A percentile compares a stretch with the other conserved stretches of the same genome.
phyloP scores from a whole-genome alignment of 1,140 invertebrate species.

The Hesperophylax magnus region DNA sequence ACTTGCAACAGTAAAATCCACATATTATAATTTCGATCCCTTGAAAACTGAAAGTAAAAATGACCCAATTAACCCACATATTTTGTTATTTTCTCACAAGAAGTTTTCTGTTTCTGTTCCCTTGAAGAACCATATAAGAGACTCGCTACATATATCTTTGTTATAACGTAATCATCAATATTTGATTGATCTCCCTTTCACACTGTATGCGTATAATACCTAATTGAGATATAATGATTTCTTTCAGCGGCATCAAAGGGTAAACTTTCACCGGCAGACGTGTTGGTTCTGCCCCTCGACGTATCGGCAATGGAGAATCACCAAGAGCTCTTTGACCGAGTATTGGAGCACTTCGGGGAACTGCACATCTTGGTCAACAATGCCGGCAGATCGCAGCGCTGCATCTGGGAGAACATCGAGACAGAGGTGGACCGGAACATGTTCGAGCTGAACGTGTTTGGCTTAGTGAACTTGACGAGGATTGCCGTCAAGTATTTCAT shows the following conservation, averaged over 20 bases:
- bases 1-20: too few relatives aligned
- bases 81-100: too few relatives aligned
- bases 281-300: constrained; percentile 82
- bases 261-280: constrained; percentile 73
- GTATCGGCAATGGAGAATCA: constrained; percentile 76
- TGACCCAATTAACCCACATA: too few relatives aligned
- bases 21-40: too few relatives aligned
- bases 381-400: constrained; percentile 86
- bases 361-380: constrained; percentile 87
- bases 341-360: constrained; percentile 81
- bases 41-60: too few relatives aligned
- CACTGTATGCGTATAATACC: too few relatives aligned
- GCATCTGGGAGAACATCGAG: constrained; percentile 82
- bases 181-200: too few relatives aligned
- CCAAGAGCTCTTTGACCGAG: constrained; percentile 73
- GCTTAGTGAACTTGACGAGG: constrained; percentile 79
- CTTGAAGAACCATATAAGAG: too few relatives aligned
- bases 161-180: too few relatives aligned
- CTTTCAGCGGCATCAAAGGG: constrained; percentile 66
- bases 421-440: constrained; percentile 82
- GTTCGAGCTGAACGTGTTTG: constrained; percentile 89
- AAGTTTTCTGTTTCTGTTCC: too few relatives aligned
- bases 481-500: constrained; percentile 79
- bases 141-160: too few relatives aligned
- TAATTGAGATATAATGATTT: neutral